A percentile compares a stretch with the other conserved stretches of the same genome.
phyloP scores from a whole-genome alignment of 1,140 invertebrate species.

The Manduca sexta region DNA sequence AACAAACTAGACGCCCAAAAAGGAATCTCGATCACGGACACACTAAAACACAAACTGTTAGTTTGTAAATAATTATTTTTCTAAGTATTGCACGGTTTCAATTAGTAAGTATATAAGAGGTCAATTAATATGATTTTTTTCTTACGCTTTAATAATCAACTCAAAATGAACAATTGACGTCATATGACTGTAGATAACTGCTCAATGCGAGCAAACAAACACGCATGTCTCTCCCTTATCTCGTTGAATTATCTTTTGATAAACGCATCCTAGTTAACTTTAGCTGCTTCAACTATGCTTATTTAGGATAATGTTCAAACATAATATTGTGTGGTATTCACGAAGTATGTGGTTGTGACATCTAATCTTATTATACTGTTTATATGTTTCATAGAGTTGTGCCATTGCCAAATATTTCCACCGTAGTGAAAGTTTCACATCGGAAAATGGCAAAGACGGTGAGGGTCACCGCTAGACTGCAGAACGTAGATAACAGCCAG shows the following conservation, averaged over 20 bases:
- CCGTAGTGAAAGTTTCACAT: constrained; percentile 8
- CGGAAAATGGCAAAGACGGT: constrained; percentile 24
- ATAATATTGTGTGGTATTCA: too few species aligned
- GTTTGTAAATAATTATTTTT: too few species aligned
- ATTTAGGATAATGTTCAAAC: too few species aligned
- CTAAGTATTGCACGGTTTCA: too few species aligned
- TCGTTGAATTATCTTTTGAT: constrained; percentile 22
- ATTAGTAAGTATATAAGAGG: too few species aligned
- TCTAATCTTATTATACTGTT: too few species aligned
- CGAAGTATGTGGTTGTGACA: too few species aligned
- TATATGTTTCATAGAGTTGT: neutral
- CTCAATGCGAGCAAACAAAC: constrained; percentile 23
- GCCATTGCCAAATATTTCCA: neutral
- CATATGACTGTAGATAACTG: constrained; percentile 25
- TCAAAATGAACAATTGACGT: constrained; percentile 33
- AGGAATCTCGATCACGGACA: too few species aligned
- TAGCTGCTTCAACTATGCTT: neutral
- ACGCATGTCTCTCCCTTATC: constrained; percentile 25
- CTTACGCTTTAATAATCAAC: constrained; percentile 9
- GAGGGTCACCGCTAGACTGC: constrained; percentile 60
- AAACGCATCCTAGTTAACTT: constrained; percentile 16
- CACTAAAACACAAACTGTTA: too few species aligned
- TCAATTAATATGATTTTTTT: neutral
- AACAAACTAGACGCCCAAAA: too few species aligned
- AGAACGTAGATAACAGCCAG: constrained; percentile 55